Percentiles rank a stretch among this genome's conserved stretches.
phyloP scores from a whole-genome alignment of 2,113 vertebrate genomes.

The Catharus minimus region DNA sequence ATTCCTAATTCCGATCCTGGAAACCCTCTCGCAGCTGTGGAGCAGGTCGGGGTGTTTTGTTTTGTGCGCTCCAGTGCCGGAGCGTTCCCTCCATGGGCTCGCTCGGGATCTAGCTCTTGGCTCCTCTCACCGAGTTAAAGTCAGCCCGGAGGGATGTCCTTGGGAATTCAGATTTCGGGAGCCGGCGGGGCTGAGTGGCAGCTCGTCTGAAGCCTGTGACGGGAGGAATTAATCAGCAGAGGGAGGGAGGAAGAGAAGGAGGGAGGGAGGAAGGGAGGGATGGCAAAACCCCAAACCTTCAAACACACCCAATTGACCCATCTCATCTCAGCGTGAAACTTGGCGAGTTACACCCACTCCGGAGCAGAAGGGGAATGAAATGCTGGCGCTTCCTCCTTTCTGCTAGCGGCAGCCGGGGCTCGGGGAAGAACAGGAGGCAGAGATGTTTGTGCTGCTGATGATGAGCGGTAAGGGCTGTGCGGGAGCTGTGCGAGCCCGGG shows the following conservation, averaged over 20 bases:
- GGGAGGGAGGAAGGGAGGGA: neutral
- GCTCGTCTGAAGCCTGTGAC: neutral
- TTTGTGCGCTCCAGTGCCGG: rapidly evolving
- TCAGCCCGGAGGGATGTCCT: neutral
- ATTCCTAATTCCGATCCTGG: neutral
- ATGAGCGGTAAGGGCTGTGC: slow-evolving; percentile 52
- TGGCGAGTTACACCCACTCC: slow-evolving; percentile 73
- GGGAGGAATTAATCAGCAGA: slow-evolving; percentile 28
- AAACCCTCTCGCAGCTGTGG: neutral
- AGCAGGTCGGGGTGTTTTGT: neutral
- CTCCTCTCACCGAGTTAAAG: neutral
- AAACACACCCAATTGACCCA: slow-evolving; percentile 75
- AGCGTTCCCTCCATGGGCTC: neutral
- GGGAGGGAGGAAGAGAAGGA: slow-evolving; percentile 1
- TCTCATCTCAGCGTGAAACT: slow-evolving; percentile 69
- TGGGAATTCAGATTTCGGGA: neutral
- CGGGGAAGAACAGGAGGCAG: neutral
- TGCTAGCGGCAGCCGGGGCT: slow-evolving; percentile 21
- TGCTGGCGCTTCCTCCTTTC: slow-evolving; percentile 68
- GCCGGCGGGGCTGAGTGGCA: slow-evolving; percentile 31
- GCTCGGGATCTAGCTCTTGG: neutral
- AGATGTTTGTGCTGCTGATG: slow-evolving; percentile 43
- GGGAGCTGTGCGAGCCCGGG: neutral
- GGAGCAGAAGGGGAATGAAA: slow-evolving; percentile 59
- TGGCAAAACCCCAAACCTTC: slow-evolving; percentile 50